phyloP scores from a whole-genome alignment of 2,113 vertebrate genomes.

The Ursus arctos region DNA sequence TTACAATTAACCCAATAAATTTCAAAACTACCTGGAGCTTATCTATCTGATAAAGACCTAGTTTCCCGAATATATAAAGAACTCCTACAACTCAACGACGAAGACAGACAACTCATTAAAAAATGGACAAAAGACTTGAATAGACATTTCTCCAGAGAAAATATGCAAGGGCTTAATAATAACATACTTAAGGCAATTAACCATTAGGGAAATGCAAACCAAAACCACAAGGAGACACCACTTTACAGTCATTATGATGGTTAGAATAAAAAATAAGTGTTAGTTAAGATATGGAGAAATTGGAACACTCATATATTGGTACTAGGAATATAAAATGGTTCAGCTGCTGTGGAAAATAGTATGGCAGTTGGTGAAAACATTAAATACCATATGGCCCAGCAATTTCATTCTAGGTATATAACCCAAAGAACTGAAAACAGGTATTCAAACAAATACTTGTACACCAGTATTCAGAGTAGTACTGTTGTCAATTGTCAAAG shows the following conservation, averaged over 20 bases:
- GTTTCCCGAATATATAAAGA: neutral
- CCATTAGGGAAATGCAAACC: conserved; percentile 8
- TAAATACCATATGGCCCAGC: neutral
- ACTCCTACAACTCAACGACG: neutral
- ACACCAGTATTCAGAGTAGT: neutral
- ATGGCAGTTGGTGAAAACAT: neutral
- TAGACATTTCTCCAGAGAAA: conserved; percentile 30
- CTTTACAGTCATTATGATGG: neutral
- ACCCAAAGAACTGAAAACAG: neutral
- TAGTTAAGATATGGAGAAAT: neutral
- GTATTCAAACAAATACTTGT: conserved; percentile 12
- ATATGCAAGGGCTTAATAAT: neutral
- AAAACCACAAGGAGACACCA: neutral
- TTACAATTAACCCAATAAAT: neutral
- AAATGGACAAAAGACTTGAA: neutral
- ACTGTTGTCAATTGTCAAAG: neutral
- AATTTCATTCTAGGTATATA: conserved; percentile 6
- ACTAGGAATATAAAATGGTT: neutral
- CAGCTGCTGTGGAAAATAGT: neutral
- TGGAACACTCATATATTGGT: neutral
- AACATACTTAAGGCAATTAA: neutral
- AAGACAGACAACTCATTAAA: neutral
- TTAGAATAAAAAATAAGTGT: neutral
- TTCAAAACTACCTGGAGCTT: conserved; percentile 7
- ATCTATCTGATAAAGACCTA: neutral